Evolutionary conservation across 2,797 vertebrate genomes (phyloP), one percentile per base, ranked within the genome.

Genomic region (Sebastes oblongus): DNA sequence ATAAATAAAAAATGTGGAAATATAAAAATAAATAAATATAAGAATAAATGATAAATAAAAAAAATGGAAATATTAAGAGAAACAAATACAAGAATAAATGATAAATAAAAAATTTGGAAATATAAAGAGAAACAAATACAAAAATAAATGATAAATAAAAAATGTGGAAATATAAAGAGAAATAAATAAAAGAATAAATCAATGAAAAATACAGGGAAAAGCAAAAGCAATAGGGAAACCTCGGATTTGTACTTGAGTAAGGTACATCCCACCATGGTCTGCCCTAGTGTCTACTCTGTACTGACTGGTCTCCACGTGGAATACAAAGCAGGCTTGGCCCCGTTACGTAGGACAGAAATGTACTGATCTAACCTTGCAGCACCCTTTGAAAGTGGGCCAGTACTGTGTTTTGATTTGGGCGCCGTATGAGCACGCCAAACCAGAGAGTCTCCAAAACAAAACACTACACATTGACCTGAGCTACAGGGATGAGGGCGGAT

Each of bases 291-390:
- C 52, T 20, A 52, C 42, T 50, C 42, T 50, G 27, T 20, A 6
- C 55, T 36, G 79, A 71, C 85, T 85, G 52, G 16, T 71, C 73
- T 77, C 67, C 56, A 81, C 70, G 42, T 72, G 70, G 84, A 91
- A 86, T 84, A 80, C 86, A 88, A 86, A 90, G 78, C 80, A 88
- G 88, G 71, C 76, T 80, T 64, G 34, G 80, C 75, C 20, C 50
- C 1, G 54, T 54, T 86, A 87, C 69, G 81, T 77, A 85, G 85
- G 86, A 82, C 83, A 86, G 83, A 87, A 89, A 91, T 91, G 75
- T 87, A 86, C 88, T 88, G 87, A 90, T 89, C 74, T 80, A 81
- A 90, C 87, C 85, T 88, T 90, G 86, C 78, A 83, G 83, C 86
- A 79, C 79, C 81, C 78, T 91, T 84, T 88, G 86, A 88, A 87